These are phyloP conservation scores for Baronia brevicornis DNA, from an alignment of 2,888 invertebrate genomes.

Conservation along the genomic window DNA sequence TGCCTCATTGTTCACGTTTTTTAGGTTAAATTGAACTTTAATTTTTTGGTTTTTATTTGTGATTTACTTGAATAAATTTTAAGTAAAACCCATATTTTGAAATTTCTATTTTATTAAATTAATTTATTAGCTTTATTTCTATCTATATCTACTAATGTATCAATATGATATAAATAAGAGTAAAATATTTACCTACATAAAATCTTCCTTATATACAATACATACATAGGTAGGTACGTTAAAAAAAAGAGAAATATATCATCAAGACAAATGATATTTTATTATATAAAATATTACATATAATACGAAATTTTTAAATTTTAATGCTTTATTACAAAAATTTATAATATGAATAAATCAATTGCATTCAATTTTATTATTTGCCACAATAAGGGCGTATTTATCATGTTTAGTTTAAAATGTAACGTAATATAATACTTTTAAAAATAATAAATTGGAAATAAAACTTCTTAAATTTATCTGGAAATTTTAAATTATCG, in stretches of 20 bases:
- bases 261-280: too few relatives aligned
- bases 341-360: too few relatives aligned
- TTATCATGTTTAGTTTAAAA: neutral
- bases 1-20: constrained; percentile 17
- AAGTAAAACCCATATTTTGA: neutral
- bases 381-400: too few relatives aligned
- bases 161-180: too few relatives aligned
- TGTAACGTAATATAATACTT: neutral
- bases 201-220: too few relatives aligned
- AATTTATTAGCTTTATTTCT: constrained; percentile 5
- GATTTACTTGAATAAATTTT: too few relatives aligned
- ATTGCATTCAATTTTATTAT: too few relatives aligned
- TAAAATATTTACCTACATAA: too few relatives aligned
- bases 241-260: too few relatives aligned
- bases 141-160: constrained; percentile 4
- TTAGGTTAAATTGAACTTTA: neutral
- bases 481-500: neutral
- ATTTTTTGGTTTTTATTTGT: too few relatives aligned
- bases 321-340: neutral
- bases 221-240: too few relatives aligned
- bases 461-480: neutral
- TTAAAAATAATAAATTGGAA: neutral
- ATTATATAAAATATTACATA: neutral
- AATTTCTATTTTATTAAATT: neutral
- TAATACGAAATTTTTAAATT: neutral